Conservation (phyloP, 2,888 invertebrate species). For the Ophion slaviceki region DNA sequence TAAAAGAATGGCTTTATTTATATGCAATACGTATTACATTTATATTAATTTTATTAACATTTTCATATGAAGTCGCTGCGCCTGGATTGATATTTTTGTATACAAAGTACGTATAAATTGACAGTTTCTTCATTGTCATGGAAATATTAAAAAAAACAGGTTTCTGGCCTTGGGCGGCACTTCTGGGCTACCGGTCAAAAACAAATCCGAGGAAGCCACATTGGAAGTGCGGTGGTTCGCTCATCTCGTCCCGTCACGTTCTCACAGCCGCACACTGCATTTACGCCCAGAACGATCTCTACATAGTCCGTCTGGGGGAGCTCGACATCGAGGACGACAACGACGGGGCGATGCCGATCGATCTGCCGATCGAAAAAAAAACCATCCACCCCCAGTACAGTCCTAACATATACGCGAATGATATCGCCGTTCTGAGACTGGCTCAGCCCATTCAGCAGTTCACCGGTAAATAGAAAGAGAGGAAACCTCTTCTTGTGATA, state of each 20-base stretch:
- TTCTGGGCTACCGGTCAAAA: slow-evolving; percentile 87
- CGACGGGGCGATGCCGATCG: slow-evolving; percentile 87
- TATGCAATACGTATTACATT: too few species aligned
- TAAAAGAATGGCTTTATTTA: too few species aligned
- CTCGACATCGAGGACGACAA: slow-evolving; percentile 89
- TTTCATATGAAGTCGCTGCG: too few species aligned
- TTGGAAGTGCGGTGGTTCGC: slow-evolving; percentile 88
- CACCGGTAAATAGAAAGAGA: slow-evolving; percentile 83
- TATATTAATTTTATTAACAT: too few species aligned
- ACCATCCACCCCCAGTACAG: slow-evolving; percentile 89
- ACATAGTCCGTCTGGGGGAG: slow-evolving; percentile 91
- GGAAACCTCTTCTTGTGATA: not conserved
- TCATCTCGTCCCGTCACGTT: slow-evolving; percentile 88
- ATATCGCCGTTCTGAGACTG: slow-evolving; percentile 91
- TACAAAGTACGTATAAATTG: not conserved
- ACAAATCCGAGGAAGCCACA: slow-evolving; percentile 82
- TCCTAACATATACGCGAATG: slow-evolving; percentile 87
- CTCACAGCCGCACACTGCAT: slow-evolving; percentile 93
- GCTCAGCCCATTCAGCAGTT: slow-evolving; percentile 78
- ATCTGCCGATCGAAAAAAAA: slow-evolving; percentile 86
- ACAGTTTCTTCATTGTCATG: slow-evolving; percentile 22
- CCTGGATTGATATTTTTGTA: not conserved
- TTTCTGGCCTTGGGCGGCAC: slow-evolving; percentile 92
- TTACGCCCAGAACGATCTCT: slow-evolving; percentile 86
- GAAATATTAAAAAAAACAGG: slow-evolving; percentile 83